Evolutionary conservation across 2,797 vertebrate genomes (phyloP).

Genomic region (Simalia tracyae): DNA sequence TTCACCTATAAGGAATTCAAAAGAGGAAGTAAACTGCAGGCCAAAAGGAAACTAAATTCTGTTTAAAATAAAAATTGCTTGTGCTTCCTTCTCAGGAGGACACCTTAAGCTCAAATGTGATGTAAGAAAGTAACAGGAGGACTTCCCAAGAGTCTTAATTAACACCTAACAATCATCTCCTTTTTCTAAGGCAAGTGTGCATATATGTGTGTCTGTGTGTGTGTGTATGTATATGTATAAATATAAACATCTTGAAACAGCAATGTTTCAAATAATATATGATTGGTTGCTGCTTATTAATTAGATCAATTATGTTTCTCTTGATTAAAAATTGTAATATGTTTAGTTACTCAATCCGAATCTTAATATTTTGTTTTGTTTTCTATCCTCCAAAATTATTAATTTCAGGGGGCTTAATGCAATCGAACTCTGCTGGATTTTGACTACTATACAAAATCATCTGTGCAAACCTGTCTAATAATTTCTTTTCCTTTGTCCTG

Average conservation of each 20-base stretch:
- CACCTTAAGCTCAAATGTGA: background rate
- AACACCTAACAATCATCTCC: background rate
- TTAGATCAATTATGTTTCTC: background rate
- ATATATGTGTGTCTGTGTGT: background rate
- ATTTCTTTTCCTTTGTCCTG: background rate
- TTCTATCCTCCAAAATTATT: background rate
- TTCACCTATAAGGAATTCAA: too few relatives aligned
- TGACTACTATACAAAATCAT: background rate
- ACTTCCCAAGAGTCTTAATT: background rate
- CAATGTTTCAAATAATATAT: background rate
- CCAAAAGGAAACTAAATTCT: background rate
- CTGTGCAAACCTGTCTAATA: background rate
- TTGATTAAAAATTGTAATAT: background rate
- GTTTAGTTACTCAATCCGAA: background rate
- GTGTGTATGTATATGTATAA: background rate
- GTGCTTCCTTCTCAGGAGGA: background rate
- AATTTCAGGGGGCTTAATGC: background rate
- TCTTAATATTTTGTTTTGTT: background rate
- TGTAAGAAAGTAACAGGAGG: background rate
- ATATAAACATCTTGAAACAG: background rate
- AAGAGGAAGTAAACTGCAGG: background rate
- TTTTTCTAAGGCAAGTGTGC: background rate
- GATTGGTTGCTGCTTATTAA: background rate
- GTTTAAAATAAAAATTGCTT: background rate
- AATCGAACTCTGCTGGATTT: background rate